phyloP scores from a whole-genome alignment of 2,888 invertebrate genomes.

The Synanthedon myopaeformis region DNA sequence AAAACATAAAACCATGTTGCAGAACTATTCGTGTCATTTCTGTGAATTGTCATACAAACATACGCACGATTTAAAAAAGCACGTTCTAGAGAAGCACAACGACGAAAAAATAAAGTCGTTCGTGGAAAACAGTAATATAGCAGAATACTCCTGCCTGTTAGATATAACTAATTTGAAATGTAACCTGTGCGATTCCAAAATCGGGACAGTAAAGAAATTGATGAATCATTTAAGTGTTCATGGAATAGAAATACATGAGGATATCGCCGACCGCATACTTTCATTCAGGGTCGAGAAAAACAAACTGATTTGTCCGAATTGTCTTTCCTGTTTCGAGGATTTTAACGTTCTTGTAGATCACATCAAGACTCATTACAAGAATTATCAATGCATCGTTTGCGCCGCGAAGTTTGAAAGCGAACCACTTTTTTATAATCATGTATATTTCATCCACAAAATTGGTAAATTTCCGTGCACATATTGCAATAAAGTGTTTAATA shows the following conservation, averaged over 20 bases:
- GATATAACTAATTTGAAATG: slow-evolving; percentile 39
- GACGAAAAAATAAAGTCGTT: slow-evolving; percentile 7
- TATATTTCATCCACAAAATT: slow-evolving; percentile 10
- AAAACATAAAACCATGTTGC: background rate
- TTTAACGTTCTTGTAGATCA: slow-evolving; percentile 11
- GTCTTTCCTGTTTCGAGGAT: slow-evolving; percentile 14
- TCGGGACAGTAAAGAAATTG: slow-evolving; percentile 26
- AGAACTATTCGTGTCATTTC: background rate
- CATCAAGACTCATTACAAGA: slow-evolving; percentile 1
- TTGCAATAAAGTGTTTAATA: slow-evolving; percentile 13
- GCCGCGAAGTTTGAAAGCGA: slow-evolving; percentile 14
- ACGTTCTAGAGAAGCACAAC: slow-evolving; percentile 1
- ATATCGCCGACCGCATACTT: slow-evolving; percentile 42
- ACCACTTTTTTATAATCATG: slow-evolving; percentile 15
- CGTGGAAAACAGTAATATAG: slow-evolving; percentile 18
- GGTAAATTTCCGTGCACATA: slow-evolving; percentile 17
- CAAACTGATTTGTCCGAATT: slow-evolving; percentile 23
- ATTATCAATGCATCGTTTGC: slow-evolving; percentile 10
- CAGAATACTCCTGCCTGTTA: slow-evolving; percentile 35
- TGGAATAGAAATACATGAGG: slow-evolving; percentile 29
- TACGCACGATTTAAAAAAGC: background rate
- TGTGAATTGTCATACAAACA: background rate
- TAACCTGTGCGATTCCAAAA: slow-evolving; percentile 22
- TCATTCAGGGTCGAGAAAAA: slow-evolving; percentile 23
- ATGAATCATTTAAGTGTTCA: slow-evolving; percentile 39